Base-by-base conservation (phyloP, 1,140 invertebrate genomes). In the Dryas iulia region DNA sequence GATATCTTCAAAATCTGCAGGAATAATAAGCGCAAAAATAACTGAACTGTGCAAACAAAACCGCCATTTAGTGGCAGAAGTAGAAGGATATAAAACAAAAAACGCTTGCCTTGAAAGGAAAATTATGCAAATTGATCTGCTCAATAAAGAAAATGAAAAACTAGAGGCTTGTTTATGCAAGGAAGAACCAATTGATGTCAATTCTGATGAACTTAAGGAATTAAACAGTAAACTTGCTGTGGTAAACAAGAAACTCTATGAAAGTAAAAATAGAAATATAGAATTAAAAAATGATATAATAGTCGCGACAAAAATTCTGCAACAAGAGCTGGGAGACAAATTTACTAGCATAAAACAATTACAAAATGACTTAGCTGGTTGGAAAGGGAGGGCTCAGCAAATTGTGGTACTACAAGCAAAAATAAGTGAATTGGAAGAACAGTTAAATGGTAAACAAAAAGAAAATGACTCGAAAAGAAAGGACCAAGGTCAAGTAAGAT, bases 351-450 rank as follows among this genome's bases (percentile, higher is more conserved):
- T 92, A 2, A 91, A 91, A 72, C 89, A 92, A 33, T 69, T 92
- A 54, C 89, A 89, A 69, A 84, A 87, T 53, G 89, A 92, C 82
- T 69, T 90, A 12, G 88, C 87, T 31, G 92, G 92, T 30, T 96
- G 95, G 95, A 94, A 95, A 71, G 95, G 95, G 7, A 92, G 95
- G 72, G 95, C 95, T 1, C 94, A 96, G 72, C 95, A 95, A 78
- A 95, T 96, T 65, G 78, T 93, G 12, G 86, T 94, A 26, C 81
- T 96, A 24, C 94, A 95, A 75, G 92, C 94, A 66, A 95, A 94
- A 89, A 87, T 95, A 47, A 81, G 79, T 12, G 94, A 96, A 67
- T 73, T 96, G 0, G 94, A 94, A 72, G 92, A 93, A 23, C 95
- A 94, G 77, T 72, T 95, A 12, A 91, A 82, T 52, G 80, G 77